A percentile compares a stretch with the other conserved stretches of the same genome.
Evolutionary conservation across 2,113 vertebrate species (phyloP).

Genomic region (Melanerpes formicivorus): DNA sequence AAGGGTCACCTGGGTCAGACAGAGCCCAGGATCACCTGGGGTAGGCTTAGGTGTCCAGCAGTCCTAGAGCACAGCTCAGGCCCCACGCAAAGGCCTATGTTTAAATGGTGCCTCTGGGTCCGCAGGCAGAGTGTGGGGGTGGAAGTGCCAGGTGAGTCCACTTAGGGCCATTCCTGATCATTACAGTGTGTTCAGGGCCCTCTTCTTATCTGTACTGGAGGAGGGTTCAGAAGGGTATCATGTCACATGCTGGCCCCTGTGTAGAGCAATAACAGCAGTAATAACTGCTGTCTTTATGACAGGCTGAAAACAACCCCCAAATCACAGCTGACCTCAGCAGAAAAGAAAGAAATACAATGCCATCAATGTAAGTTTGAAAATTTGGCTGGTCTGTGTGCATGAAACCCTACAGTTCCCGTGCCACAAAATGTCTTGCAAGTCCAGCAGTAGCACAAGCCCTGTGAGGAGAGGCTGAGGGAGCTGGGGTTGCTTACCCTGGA

Average conservation of each 20-base stretch:
- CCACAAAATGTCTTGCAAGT: neutral
- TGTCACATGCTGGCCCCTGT: too few species aligned
- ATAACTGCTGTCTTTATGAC: neutral
- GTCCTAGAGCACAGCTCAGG: accelerated
- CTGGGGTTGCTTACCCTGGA: too few species aligned
- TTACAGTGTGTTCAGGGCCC: accelerated
- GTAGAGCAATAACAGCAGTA: neutral
- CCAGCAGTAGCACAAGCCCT: neutral
- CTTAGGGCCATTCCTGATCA: neutral
- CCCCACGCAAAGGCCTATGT: accelerated
- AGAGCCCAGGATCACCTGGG: accelerated
- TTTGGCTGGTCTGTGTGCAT: neutral
- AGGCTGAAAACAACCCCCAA: neutral
- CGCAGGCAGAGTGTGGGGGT: accelerated
- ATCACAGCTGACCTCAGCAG: neutral
- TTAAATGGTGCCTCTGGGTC: accelerated
- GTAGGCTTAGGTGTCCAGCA: neutral
- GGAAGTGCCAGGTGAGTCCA: neutral
- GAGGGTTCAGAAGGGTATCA: accelerated
- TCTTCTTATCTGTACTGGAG: neutral
- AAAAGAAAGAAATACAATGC: neutral
- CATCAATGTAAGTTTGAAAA: neutral
- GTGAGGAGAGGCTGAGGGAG: too few species aligned
- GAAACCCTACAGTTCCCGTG: neutral
- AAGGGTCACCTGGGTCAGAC: accelerated